Conservation (phyloP, 1,140 invertebrate genomes). For the Ceratoteleas bidentatus region DNA sequence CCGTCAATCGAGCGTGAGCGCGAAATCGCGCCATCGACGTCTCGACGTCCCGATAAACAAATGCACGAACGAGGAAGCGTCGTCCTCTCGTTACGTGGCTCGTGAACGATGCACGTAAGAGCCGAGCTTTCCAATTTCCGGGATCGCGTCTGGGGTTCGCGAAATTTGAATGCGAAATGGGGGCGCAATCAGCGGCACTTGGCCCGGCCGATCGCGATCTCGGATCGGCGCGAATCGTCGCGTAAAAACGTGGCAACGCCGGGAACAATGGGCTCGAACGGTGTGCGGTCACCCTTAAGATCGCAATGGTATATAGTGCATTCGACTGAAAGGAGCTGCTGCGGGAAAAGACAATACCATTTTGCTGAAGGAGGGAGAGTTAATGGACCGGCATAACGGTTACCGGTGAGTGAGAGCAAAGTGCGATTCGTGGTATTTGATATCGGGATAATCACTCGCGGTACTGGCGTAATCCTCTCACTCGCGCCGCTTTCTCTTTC, state of each 20-base stretch:
- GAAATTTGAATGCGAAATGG: conserved; percentile 16
- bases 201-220: no score
- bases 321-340: conserved; percentile 65
- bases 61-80: no score
- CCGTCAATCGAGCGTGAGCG: no score
- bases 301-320: conserved; percentile 64
- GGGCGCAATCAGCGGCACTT: no score
- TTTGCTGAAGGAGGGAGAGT: conserved; percentile 71
- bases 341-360: conserved; percentile 79
- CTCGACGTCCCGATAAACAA: no score
- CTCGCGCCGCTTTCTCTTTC: conserved; percentile 77
- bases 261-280: conserved; percentile 51
- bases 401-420: conserved; percentile 73
- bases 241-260: conserved; percentile 48
- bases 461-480: conserved; percentile 70
- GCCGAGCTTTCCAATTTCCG: conserved; percentile 8
- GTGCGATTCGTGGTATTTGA: conserved; percentile 81
- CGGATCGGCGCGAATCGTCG: conserved; percentile 19
- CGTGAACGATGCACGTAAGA: no score
- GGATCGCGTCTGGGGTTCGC: conserved; percentile 14
- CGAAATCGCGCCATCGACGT: no score
- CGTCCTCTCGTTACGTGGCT: no score
- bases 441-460: conserved; percentile 80
- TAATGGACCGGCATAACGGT: conserved; percentile 73
- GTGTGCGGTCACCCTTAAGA: conserved; percentile 67